Base-by-base conservation (phyloP, 2,113 vertebrate genomes). In the Vidua chalybeata region DNA sequence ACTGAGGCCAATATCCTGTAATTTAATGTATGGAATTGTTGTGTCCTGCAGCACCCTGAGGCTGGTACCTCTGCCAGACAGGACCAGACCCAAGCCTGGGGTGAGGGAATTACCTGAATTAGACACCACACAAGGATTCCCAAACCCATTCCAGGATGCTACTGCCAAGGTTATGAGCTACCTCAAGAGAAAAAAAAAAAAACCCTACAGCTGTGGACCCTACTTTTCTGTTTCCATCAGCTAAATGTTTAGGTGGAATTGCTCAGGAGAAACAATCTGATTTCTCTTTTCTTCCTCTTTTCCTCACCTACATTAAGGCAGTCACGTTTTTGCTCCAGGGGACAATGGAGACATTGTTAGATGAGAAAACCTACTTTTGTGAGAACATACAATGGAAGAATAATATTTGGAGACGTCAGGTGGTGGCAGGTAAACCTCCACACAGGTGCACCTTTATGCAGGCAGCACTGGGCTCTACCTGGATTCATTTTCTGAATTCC, bases 401-500 rank as follows among this genome's bases (percentile, higher is more conserved):
- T 74, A 91, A 77, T 41, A 91, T 95, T 75, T 87, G 67, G 78
- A 74, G 59, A 96, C 41, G 82, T 51, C 62, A 95, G 49, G 52
- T 80, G 81, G 49, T 30, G 37, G 66, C 62, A 84, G 92, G 66
- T 71, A 69, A 87, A 83, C 62, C 71, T 83, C 61, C 51, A 80
- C 58, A 69, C 87, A 95, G 89, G 81, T 91, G 93, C 71, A 87
- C 41, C 43, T 73, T 87, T 35, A 66, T 55, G 49, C 28, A 85
- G 66, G 61, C 30, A 84, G 51, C 43, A 46, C 31, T 2, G 26
- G 64, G 58, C 56, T 71, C 69, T 52, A 75, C 67, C 82, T 66
- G 0, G 2, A 31, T 49, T 87, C 49, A 90, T 96, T 92, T 91
- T 96, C 55, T 72, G 51, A 96, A 95, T 94, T 94, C 87, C 93